These are phyloP conservation scores for Python bivittatus DNA, from an alignment of 2,113 vertebrate genomes.

Conservation along the genomic window DNA sequence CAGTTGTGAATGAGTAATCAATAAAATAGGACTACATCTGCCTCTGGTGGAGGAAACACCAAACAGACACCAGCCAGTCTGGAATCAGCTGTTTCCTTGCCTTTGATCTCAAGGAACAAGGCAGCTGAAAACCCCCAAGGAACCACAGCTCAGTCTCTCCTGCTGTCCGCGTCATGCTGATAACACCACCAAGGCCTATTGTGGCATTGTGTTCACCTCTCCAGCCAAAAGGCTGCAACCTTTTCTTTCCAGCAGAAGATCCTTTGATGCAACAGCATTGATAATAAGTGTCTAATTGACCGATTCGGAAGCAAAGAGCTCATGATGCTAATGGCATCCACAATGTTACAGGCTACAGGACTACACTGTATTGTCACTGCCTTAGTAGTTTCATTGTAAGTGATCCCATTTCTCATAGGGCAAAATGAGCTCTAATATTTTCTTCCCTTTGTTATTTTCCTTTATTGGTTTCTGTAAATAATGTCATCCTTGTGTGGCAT, in stretches of 20 bases:
- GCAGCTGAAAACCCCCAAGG: slow-evolving; percentile 40
- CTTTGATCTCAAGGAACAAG: slow-evolving; percentile 68
- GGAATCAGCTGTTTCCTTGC: slow-evolving; percentile 65
- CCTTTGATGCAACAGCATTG: slow-evolving; percentile 68
- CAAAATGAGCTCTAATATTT: slow-evolving; percentile 21
- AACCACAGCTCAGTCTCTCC: slow-evolving; percentile 39
- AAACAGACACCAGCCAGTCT: slow-evolving; percentile 69
- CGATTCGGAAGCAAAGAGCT: slow-evolving; percentile 72
- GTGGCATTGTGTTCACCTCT: slow-evolving; percentile 61
- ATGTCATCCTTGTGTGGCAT: neutral
- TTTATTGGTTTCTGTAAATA: neutral
- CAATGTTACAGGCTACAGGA: neutral
- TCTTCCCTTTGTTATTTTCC: neutral
- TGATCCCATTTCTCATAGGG: slow-evolving; percentile 33
- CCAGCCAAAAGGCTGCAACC: slow-evolving; percentile 58
- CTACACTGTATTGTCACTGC: slow-evolving; percentile 28
- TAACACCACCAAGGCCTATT: slow-evolving; percentile 50
- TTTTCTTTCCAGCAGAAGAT: slow-evolving; percentile 64
- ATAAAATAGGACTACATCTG: slow-evolving; percentile 51
- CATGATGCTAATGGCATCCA: slow-evolving; percentile 41
- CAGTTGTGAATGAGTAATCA: slow-evolving; percentile 49
- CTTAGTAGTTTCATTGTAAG: slow-evolving; percentile 55
- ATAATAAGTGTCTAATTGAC: slow-evolving; percentile 82
- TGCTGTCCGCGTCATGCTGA: slow-evolving; percentile 54
- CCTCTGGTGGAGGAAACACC: slow-evolving; percentile 62